These are phyloP conservation scores for Melanotaenia parkinsoni DNA, from an alignment of 2,797 vertebrate genomes.

Conservation along the genomic window DNA sequence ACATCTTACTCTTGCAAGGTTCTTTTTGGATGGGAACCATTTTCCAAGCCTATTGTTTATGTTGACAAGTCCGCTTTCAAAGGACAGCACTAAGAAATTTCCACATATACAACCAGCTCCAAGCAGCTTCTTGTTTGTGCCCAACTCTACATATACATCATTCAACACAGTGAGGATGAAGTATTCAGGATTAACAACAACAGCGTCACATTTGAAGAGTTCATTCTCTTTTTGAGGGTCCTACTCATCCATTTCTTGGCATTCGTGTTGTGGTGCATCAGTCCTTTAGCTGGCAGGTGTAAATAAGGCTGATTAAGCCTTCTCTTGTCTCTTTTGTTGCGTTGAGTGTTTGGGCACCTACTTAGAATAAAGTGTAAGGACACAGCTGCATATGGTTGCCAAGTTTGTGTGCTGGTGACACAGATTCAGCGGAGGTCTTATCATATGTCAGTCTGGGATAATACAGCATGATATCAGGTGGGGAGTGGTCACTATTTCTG, in stretches of 20 bases:
- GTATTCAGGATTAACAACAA: neutral
- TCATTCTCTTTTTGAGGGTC: conserved; percentile 32
- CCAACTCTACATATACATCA: neutral
- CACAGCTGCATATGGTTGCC: conserved; percentile 40
- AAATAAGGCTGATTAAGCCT: conserved; percentile 60
- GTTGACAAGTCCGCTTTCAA: neutral
- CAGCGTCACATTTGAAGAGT: conserved; percentile 4
- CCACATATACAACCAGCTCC: neutral
- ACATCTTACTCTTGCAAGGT: neutral
- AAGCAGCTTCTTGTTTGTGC: neutral
- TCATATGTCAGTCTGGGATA: conserved; percentile 44
- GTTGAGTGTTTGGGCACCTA: conserved; percentile 62
- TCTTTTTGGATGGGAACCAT: no score
- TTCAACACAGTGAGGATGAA: neutral
- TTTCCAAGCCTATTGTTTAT: neutral
- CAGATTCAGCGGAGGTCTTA: conserved; percentile 36
- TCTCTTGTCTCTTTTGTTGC: conserved; percentile 53
- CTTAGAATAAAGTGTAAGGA: conserved; percentile 59
- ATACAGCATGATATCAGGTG: conserved; percentile 52
- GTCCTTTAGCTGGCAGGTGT: conserved; percentile 58
- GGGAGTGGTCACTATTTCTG: conserved; percentile 45
- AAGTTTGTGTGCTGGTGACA: conserved; percentile 54
- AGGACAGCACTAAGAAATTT: neutral
- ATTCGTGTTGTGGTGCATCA: conserved; percentile 9
- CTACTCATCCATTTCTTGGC: conserved; percentile 44